Percentiles rank a stretch among this genome's conserved stretches.
These are phyloP conservation scores for Megaleporinus macrocephalus DNA, from an alignment of 2,113 vertebrate genomes.

Conservation along the genomic window DNA sequence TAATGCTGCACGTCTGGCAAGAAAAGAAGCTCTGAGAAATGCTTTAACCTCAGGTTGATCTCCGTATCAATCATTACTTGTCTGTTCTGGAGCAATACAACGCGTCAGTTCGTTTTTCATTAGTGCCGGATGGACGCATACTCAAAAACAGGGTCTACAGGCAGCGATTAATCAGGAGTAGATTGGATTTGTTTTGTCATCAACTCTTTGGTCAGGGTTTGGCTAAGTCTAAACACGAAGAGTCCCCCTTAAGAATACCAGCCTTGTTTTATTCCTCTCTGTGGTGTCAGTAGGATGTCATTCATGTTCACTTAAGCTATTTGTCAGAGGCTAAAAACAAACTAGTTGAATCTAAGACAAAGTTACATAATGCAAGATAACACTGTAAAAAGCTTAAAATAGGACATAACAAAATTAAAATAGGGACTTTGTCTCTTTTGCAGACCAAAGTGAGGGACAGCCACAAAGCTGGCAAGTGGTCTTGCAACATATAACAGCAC, in stretches of 20 bases:
- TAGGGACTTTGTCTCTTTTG: neutral
- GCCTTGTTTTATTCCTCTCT: neutral
- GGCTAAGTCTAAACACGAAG: neutral
- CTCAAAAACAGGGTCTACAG: neutral
- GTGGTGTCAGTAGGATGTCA: neutral
- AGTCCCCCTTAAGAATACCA: neutral
- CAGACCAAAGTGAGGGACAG: conserved; percentile 13
- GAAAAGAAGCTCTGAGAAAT: conserved; percentile 30
- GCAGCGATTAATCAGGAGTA: neutral
- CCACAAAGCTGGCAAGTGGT: conserved; percentile 33
- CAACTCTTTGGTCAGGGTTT: neutral
- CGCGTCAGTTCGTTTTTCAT: conserved; percentile 13
- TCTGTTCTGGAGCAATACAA: conserved; percentile 37
- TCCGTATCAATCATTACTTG: conserved; percentile 51
- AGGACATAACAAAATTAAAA: neutral
- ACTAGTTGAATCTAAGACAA: neutral
- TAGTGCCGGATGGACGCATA: neutral
- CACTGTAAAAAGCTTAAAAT: neutral
- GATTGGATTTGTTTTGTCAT: neutral
- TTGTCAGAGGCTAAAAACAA: neutral
- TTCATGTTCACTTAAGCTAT: neutral
- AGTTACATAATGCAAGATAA: neutral
- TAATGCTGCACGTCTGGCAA: conserved; percentile 16
- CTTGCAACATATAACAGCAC: conserved; percentile 36
- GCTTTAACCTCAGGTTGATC: conserved; percentile 37